Evolutionary conservation across 2,113 vertebrate species (phyloP), one percentile per base, ranked within the genome.

Genomic region (Electrona antarctica): DNA sequence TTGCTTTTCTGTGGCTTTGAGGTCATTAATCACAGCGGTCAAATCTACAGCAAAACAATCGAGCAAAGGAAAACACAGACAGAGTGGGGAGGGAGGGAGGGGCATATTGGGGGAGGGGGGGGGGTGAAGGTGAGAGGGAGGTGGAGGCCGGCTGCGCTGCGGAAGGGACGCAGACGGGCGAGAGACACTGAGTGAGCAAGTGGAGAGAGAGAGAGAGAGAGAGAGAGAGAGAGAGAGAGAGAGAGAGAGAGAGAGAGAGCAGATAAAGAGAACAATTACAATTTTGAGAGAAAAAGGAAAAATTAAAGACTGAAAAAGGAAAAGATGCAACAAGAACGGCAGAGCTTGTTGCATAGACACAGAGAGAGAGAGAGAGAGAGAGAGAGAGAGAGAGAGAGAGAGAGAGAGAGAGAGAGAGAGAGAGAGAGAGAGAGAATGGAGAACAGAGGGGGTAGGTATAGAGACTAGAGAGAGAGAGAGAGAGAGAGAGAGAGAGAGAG

Each of bases 11-110:
- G 71, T 74, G 81, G 73, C 88, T 82, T 83, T 58, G 76, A 81
- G 85, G 87, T 88, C 88, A 91, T 90, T 90, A 90, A 91, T 91
- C 89, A 91, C 78, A 79, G 81, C 76, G 78, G 81, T 86, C 83
- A 89, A 89, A 89, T 88, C 83, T 86, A 86, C 76, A 82, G 86
- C 78, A 90, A 89, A 88, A 90, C 87, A 90, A 90, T 78, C 78
- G 82, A 76, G 78, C 74, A 82, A 78, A 89, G 82, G 73, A 82
- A 84, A 88, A 87, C 76, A 86, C 58, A 77, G 67, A 74, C 54
- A 76, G 67, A 63, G 52, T 60, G 70, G 52, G 58, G 15, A 55
- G 4, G 45, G 8, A 41, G 28, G 52, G 7, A 60, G 4, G 75
- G 1, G 55, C 5, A 51, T 5, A 60, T 29, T 21, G 21, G 21